Evolutionary conservation across 1,140 invertebrate genomes (phyloP).

Genomic region (Scaptomyza hsui): DNA sequence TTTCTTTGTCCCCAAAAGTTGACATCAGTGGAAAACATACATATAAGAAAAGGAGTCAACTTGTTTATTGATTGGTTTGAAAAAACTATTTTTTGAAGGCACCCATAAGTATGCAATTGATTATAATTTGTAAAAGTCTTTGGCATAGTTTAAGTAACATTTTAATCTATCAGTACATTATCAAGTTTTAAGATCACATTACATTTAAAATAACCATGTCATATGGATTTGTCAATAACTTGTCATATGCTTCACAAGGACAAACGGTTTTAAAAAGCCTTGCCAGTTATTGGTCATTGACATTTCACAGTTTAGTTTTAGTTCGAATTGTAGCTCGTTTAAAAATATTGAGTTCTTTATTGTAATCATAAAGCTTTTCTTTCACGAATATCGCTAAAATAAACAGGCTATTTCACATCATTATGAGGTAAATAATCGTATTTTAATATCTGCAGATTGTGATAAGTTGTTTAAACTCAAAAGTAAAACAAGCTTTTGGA

Average conservation of each 20-base stretch:
- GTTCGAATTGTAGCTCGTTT: not conserved
- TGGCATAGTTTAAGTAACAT: constrained; percentile 8
- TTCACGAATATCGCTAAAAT: not conserved
- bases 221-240: not conserved
- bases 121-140: not conserved
- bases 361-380: not conserved
- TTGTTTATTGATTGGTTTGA: too few relatives aligned
- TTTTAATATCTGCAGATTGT: too few relatives aligned
- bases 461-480: not conserved
- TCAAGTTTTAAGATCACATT: not conserved
- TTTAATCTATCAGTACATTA: not conserved
- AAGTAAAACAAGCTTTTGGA: not conserved
- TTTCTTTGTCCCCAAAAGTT: too few relatives aligned
- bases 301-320: not conserved
- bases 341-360: not conserved
- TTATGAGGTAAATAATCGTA: not conserved
- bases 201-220: not conserved
- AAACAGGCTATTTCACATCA: not conserved
- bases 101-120: constrained; percentile 19
- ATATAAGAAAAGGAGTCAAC: too few relatives aligned
- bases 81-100: not conserved
- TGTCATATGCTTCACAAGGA: not conserved
- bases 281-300: not conserved
- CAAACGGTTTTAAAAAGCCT: not conserved
- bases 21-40: too few relatives aligned